Base-by-base conservation (phyloP, 2,797 vertebrate genomes). In the Molossus alvarezi region DNA sequence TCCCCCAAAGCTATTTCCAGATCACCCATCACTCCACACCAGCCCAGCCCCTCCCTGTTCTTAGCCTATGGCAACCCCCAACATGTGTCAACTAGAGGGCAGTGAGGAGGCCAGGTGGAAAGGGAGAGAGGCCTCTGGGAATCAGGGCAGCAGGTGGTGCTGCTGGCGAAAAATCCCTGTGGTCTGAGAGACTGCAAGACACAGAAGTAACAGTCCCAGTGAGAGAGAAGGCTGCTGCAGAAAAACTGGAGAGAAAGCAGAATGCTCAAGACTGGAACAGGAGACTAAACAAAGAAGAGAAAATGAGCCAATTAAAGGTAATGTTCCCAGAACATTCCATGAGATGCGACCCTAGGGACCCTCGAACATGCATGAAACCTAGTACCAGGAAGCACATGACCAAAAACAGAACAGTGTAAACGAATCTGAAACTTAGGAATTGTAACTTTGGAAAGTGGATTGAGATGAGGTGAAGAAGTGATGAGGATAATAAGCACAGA, bases 1-100 rank as follows among this genome's bases (percentile, higher is more conserved):
- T 77, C 96, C 97, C 75, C 65, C 92, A 91, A 27, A 58, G 95
- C 96, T 97, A 97, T 97, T 97, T 97, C 92, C 94, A 97, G 96
- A 95, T 94, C 76, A 80, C 90, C 55, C 83, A 91, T 88, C 92
- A 82, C 85, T 83, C 95, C 72, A 73, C 71, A 65, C 85, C 69
- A 55, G 12, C 12, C 0, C 45, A 67, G 90, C 90, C 75, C 65
- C 95, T 94, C 95, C 96, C 94, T 72, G 94, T 72, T 94, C 92
- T 93, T 93, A 88, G 96, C 92, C 84, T 27, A 76, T 9, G 4
- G 77, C 94, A 95, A 83, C 95, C 76, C 88, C 60, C 88, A 37
- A 92, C 95, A 77, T 90, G 53, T 88, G 94, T 96, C 97, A 97
- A 75, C 51, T 79, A 97, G 95, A 95, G 96, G 93, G 91, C 95